Base-by-base conservation (phyloP, 2,797 vertebrate species). In the Luscinia megarhynchos region DNA sequence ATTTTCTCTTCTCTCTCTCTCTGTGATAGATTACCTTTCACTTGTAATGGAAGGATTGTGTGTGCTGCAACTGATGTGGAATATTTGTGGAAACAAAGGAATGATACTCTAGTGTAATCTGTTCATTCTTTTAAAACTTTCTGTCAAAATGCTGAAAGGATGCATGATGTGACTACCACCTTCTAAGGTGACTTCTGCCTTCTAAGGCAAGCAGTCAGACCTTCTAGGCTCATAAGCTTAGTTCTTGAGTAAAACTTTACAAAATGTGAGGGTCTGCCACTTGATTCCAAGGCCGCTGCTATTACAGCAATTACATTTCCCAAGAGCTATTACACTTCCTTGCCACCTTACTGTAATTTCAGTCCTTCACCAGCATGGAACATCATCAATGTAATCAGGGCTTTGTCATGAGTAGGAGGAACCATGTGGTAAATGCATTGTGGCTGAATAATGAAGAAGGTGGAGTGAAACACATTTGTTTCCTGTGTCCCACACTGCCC, bases 311-410 rank as follows among this genome's bases (percentile, higher is more conserved):
- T 89, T 87, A 21, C 17, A 29, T 82, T 83, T 91, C 34, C 32
- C 41, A 54, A 34, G 50, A 53, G 9, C 11, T 87, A 10, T 84
- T 92, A 84, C 68, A 82, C 50, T 93, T 91, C 62, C 62, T 73
- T 69, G 67, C 82, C 50, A 59, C 72, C 30, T 77, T 87, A 79
- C 54, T 68, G 76, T 83, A 89, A 85, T 76, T 93, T 91, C 81
- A 89, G 4, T 58, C 57, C 78, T 53, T 79, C 50, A 58, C 61
- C 78, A 87, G 45, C 72, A 67, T 59, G 67, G 57, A 92, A 53
- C 57, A 87, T 70, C 87, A 76, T 87, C 75, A 53, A 0, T 67
- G 67, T 45, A 90, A 95, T 67, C 53, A 70, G 67, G 48, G 51
- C 21, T 80, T 87, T 85, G 57, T 83, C 30, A 43, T 24, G 30